Conservation (phyloP, 2,797 vertebrate species). For the Gallinago stenura region DNA sequence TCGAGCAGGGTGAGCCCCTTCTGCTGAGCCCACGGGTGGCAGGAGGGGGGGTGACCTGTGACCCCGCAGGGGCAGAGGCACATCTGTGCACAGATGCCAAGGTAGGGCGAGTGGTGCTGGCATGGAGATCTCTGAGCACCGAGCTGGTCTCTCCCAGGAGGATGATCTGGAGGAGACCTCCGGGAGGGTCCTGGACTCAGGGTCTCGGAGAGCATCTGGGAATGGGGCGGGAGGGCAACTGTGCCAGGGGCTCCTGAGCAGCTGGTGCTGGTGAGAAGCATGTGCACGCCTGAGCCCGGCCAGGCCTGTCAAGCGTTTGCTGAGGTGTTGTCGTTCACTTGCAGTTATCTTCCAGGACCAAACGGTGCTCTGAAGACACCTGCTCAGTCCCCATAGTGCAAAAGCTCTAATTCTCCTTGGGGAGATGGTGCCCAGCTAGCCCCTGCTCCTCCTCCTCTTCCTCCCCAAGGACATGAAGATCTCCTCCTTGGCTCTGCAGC, state of each 20-base stretch:
- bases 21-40: background rate
- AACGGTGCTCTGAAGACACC: slow-evolving; percentile 58
- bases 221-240: background rate
- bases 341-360: slow-evolving; percentile 67
- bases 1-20: background rate
- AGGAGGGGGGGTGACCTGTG: background rate
- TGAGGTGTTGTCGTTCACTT: slow-evolving; percentile 65
- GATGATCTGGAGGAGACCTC: background rate
- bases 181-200: background rate
- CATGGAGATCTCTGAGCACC: background rate
- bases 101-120: slow-evolving; percentile 46
- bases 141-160: background rate
- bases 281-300: slow-evolving; percentile 49
- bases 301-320: slow-evolving; percentile 31
- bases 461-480: slow-evolving; percentile 57
- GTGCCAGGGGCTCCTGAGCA: slow-evolving; percentile 51
- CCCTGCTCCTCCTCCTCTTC: slow-evolving; percentile 54
- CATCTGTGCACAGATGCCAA: background rate
- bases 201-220: background rate
- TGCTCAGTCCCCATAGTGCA: slow-evolving; percentile 53
- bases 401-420: slow-evolving; percentile 66
- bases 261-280: slow-evolving; percentile 43
- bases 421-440: slow-evolving; percentile 67
- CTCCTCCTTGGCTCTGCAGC: slow-evolving; percentile 67
- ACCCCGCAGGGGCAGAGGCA: background rate